These are phyloP conservation scores for Thereva unica DNA, from an alignment of 2,888 invertebrate genomes.

Conservation along the genomic window DNA sequence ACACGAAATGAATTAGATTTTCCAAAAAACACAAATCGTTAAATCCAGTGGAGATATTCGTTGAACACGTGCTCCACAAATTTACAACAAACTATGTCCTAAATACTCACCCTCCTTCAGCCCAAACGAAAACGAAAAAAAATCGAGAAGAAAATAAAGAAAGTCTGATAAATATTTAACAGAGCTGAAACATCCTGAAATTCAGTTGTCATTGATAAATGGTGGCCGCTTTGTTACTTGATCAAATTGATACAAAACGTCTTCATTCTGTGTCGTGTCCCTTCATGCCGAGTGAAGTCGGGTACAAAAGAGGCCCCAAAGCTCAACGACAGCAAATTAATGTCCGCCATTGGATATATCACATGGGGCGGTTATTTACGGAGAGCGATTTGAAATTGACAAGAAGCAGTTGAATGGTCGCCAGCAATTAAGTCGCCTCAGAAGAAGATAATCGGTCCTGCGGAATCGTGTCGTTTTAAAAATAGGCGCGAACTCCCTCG, in stretches of 20 bases:
- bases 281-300: conserved; percentile 9
- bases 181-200: conserved; percentile 9
- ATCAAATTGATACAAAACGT: conserved; percentile 46
- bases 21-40: too few species aligned
- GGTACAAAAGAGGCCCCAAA: conserved; percentile 17
- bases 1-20: too few species aligned
- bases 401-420: conserved; percentile 14
- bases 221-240: conserved; percentile 36
- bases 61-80: too few species aligned
- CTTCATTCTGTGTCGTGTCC: conserved; percentile 42
- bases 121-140: too few species aligned
- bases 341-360: conserved; percentile 19
- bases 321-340: conserved; percentile 34
- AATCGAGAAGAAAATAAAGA: too few species aligned
- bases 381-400: conserved; percentile 24
- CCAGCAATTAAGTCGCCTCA: conserved; percentile 24
- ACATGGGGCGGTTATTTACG: conserved; percentile 25
- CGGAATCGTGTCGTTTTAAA: conserved; percentile 11
- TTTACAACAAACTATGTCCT: too few species aligned
- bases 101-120: too few species aligned
- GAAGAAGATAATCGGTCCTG: conserved; percentile 1
- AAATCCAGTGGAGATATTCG: too few species aligned
- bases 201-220: conserved; percentile 34
- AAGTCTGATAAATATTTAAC: conserved; percentile 31
- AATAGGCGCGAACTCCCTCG: conserved; percentile 14